Evolutionary conservation across 2,113 vertebrate species (phyloP), one percentile per base, ranked within the genome.

Genomic region (Ivindomyrus marchei): DNA sequence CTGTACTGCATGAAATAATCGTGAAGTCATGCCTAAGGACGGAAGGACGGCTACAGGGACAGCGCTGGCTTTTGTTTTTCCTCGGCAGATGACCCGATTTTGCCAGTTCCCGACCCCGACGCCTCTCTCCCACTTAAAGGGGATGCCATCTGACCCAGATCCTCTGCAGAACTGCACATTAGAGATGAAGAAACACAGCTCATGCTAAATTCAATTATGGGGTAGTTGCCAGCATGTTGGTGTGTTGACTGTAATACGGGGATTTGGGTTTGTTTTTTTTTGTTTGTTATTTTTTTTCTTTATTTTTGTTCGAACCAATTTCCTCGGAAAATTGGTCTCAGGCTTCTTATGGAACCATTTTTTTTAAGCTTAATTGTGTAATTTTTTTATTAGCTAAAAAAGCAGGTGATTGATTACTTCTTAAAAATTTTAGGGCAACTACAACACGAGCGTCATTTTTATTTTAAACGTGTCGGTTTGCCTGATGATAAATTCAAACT

Each of bases 191-290:
- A 19, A 74, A 77, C 85, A 87, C 4, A 70, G 94, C 88, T 88
- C 3, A 46, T 84, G 90, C 91, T 92, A 91, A 89, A 87, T 92
- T 92, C 45, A 27, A 93, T 94, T 92, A 93, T 36, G 87, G 87
- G 90, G 56, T 92, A 90, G 77, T 24, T 42, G 89, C 84, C 92
- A 88, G 89, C 74, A 49, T 56, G 74, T 24, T n/a, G 74, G 49
- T 45, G 27, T 56, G 49, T n/a, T 24, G 49, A 36, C 88, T 21
- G 66, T 17, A 77, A 36, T 66, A n/a, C 45, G 24, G 62, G 11
- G 45, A n/a, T 74, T 13, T 58, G 36, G 62, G 66, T 45, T 46
- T 70, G 3, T 70, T 13, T 31, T 31, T 13, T 5, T 36, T 70
- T 31, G 0, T 70, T 11, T 36, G 2, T n/a, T 9, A 27, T 42